These are phyloP conservation scores for Xestobium rufovillosum DNA, from an alignment of 2,888 invertebrate species.

Conservation along the genomic window DNA sequence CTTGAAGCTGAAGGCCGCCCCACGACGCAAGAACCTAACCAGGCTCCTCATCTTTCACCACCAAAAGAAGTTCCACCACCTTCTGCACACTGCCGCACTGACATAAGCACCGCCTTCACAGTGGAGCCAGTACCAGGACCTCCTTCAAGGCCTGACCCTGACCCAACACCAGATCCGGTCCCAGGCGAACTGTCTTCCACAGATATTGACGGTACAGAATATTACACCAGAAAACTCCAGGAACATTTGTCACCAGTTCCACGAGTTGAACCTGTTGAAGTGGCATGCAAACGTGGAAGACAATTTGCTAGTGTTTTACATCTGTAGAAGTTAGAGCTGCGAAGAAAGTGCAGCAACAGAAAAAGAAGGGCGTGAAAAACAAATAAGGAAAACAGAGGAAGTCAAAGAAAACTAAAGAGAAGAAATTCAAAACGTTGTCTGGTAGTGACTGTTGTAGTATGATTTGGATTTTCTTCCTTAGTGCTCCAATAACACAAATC, in stretches of 20 bases:
- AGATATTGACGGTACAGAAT: slow-evolving; percentile 1
- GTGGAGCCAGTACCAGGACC: slow-evolving; percentile 1
- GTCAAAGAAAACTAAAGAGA: slow-evolving; percentile 15
- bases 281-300: slow-evolving; percentile 3
- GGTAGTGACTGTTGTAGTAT: too few species aligned
- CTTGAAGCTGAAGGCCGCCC: slow-evolving; percentile 3
- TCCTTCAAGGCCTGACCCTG: slow-evolving; percentile 2
- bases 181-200: slow-evolving; percentile 1
- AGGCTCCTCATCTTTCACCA: slow-evolving; percentile 3
- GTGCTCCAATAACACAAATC: too few species aligned
- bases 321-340: slow-evolving; percentile 1
- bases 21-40: slow-evolving; percentile 2
- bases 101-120: slow-evolving; percentile 2
- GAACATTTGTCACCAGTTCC: slow-evolving; percentile 1
- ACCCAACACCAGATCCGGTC: slow-evolving; percentile 3
- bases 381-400: slow-evolving; percentile 9
- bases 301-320: slow-evolving; percentile 3
- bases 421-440: slow-evolving; percentile 19
- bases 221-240: background rate
- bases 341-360: slow-evolving; percentile 3
- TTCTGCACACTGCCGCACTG: slow-evolving; percentile 2
- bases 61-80: slow-evolving; percentile 2
- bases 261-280: slow-evolving; percentile 1
- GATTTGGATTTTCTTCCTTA: too few species aligned
- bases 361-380: slow-evolving; percentile 2